Percentiles rank a stretch among this genome's conserved stretches.
Evolutionary conservation across 2,797 vertebrate genomes (phyloP).

Genomic region (Microctenopoma stevenorrisi): DNA sequence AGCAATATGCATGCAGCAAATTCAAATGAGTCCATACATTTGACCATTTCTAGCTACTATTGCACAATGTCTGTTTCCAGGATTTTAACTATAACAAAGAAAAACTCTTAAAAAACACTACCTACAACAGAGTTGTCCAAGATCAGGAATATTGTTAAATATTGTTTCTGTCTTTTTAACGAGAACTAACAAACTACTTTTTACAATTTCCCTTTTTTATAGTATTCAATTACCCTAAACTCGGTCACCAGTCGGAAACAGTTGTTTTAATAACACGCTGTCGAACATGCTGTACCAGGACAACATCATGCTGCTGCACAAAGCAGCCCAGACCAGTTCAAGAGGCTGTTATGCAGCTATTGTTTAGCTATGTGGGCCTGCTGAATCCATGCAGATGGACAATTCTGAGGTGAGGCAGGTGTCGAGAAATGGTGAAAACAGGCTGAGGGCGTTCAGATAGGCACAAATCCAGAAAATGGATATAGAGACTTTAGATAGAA

Average conservation of each 20-base stretch:
- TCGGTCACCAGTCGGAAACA: constrained; percentile 17
- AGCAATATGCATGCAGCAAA: constrained; percentile 17
- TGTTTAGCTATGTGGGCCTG: constrained; percentile 27
- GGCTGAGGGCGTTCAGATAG: not conserved
- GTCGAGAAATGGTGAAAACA: constrained; percentile 13
- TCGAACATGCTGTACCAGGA: constrained; percentile 36
- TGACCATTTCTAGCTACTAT: not conserved
- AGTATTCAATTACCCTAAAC: not conserved
- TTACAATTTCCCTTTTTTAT: constrained; percentile 10
- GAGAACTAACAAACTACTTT: constrained; percentile 2
- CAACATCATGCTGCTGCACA: constrained; percentile 52
- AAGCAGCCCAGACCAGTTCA: constrained; percentile 19
- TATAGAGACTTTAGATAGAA: constrained; percentile 12
- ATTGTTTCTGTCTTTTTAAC: not conserved
- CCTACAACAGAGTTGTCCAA: constrained; percentile 1
- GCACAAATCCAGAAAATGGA: constrained; percentile 6
- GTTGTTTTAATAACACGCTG: constrained; percentile 2
- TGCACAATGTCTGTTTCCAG: constrained; percentile 1
- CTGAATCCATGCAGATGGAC: constrained; percentile 54
- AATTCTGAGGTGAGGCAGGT: not conserved
- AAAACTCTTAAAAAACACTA: not conserved
- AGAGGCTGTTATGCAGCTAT: constrained; percentile 56
- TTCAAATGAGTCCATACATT: not conserved
- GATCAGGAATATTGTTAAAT: not conserved
- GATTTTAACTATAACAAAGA: not conserved